Percentiles rank a stretch among this genome's conserved stretches.
These are phyloP conservation scores for Callochromis pleurospilus DNA, from an alignment of 2,113 vertebrate species.

Conservation along the genomic window DNA sequence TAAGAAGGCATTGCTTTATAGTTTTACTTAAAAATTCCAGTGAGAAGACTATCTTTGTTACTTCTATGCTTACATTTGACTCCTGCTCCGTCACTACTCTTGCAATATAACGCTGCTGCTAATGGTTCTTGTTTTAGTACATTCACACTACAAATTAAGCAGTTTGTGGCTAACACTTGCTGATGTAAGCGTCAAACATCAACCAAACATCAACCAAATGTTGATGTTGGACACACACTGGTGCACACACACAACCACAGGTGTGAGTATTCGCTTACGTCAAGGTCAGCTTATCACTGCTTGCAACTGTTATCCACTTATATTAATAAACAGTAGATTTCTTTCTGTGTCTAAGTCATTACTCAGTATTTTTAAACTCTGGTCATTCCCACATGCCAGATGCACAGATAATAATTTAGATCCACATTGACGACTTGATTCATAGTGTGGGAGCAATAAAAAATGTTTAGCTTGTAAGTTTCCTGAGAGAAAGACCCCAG, in stretches of 20 bases:
- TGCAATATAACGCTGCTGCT: not conserved
- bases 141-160: not conserved
- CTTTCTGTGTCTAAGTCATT: not conserved
- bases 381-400: not conserved
- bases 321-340: constrained; percentile 42
- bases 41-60: not conserved
- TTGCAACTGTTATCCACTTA: constrained; percentile 38
- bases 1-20: not conserved
- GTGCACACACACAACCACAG: not conserved
- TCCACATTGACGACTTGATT: not conserved
- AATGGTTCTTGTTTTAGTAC: not conserved
- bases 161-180: not conserved
- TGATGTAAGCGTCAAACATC: not conserved
- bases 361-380: not conserved
- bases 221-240: not conserved
- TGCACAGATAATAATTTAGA: not conserved
- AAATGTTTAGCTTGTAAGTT: not conserved
- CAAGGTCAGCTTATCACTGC: constrained; percentile 51
- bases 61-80: not conserved
- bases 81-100: not conserved
- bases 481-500: not conserved
- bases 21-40: not conserved
- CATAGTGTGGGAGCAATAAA: not conserved
- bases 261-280: not conserved
- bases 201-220: not conserved